phyloP scores from a whole-genome alignment of 2,113 vertebrate species.

The Nibea albiflora region DNA sequence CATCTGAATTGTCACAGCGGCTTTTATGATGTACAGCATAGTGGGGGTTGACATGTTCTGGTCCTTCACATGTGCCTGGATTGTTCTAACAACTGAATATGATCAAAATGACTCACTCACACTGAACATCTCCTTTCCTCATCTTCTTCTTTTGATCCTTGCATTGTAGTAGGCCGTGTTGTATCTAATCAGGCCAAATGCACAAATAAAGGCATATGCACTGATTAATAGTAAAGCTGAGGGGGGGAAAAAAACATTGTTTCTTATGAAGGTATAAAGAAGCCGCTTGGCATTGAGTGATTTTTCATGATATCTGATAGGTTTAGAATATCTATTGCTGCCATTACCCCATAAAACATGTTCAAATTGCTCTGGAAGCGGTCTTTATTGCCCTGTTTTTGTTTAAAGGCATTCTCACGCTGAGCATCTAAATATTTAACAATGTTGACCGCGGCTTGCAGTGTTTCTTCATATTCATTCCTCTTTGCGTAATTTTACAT shows the following conservation, averaged over 20 bases:
- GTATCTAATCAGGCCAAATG: constrained; percentile 32
- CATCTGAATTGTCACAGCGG: constrained; percentile 72
- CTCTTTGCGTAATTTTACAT: constrained; percentile 24
- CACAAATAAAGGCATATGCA: constrained; percentile 25
- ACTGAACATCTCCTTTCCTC: constrained; percentile 11
- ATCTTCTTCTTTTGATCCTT: background rate
- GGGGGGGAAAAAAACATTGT: background rate
- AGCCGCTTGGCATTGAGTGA: constrained; percentile 9
- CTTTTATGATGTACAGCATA: constrained; percentile 59
- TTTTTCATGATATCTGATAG: constrained; percentile 38
- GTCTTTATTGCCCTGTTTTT: constrained; percentile 26
- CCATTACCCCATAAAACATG: constrained; percentile 30
- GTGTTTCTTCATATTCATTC: constrained; percentile 17
- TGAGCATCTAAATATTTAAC: constrained; percentile 50
- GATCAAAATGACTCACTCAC: constrained; percentile 51
- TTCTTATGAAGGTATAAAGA: constrained; percentile 27
- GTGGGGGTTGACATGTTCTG: constrained; percentile 49
- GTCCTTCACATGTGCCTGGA: constrained; percentile 42
- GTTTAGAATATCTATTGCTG: constrained; percentile 17
- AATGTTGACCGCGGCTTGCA: background rate
- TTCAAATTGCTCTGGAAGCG: constrained; percentile 29
- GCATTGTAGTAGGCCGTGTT: background rate
- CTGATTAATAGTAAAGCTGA: constrained; percentile 1
- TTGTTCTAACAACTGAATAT: constrained; percentile 44
- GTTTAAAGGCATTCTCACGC: background rate